Conservation (phyloP, 2,797 vertebrate species). For the Paguma larvata region DNA sequence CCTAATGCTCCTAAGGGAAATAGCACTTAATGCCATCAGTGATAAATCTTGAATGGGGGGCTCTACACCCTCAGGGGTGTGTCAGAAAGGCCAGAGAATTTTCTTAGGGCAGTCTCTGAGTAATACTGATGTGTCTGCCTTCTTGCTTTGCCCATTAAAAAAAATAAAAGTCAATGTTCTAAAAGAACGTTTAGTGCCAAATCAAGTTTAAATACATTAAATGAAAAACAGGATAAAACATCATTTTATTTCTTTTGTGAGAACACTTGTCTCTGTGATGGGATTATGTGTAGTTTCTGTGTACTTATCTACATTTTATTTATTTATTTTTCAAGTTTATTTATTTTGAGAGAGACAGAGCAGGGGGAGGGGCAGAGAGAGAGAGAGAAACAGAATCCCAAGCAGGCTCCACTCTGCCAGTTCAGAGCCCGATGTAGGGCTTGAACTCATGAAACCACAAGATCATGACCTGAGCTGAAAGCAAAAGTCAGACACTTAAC, state of each 20-base stretch:
- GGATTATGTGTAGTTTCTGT: neutral
- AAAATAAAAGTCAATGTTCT: neutral
- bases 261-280: neutral
- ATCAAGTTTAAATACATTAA: conserved; percentile 28
- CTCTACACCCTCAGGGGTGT: no score
- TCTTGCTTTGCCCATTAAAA: neutral
- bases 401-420: no score
- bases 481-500: no score
- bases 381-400: no score
- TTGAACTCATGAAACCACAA: no score
- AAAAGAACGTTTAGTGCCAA: conserved; percentile 22
- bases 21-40: neutral
- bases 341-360: no score
- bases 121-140: neutral
- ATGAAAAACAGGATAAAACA: neutral
- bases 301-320: neutral
- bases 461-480: no score
- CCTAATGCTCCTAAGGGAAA: neutral
- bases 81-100: neutral
- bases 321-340: no score
- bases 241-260: neutral
- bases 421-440: no score
- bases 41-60: neutral
- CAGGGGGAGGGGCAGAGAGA: no score
- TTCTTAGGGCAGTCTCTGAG: neutral